Evolutionary conservation across 2,113 vertebrate species (phyloP), one percentile per base, ranked within the genome.

Genomic region (Aspiorhynchus laticeps): DNA sequence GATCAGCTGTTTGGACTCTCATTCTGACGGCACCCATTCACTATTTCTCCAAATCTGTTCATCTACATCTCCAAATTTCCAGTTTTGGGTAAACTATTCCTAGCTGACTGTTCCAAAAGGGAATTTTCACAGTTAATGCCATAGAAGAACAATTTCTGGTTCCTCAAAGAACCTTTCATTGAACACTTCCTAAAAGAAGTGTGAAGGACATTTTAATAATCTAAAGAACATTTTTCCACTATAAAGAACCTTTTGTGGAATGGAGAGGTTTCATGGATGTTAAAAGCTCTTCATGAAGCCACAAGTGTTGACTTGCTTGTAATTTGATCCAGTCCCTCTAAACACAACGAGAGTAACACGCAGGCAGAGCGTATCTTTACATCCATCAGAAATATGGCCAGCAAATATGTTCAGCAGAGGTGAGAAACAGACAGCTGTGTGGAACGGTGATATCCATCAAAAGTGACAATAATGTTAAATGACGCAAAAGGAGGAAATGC

Each of bases 351-450:
- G 89, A 28, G 92, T 93, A 88, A 94, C 89, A 77, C 75, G 91
- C 71, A 94, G 89, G 41, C 91, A 93, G 8, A 91, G 91, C 0
- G 11, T 88, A 3, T 93, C 94, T 85, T 91, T 92, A 85, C 91
- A 93, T 86, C 93, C 92, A 82, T 92, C 93, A 88, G 91, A 94
- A 33, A 91, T 88, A 86, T 90, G 89, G 24, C 11, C 48, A 15
- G 3, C 43, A 93, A 86, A 79, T 92, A 90, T 0, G 91, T 91
- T 91, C 91, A 94, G 31, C 51, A 94, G 10, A 78, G 93, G 93
- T 33, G 89, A 94, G 88, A 93, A 33, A 7, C 86, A 1, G 3
- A 95, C 80, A 74, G 93, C 73, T 71, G 93, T 85, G 83, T 93
- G 48, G 84, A 91, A 83, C 38, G 17, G 14, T 3, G 19, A 67